Evolutionary conservation across 2,888 invertebrate genomes (phyloP), one percentile per base, ranked within the genome.

Genomic region (Chorisops tibialis): DNA sequence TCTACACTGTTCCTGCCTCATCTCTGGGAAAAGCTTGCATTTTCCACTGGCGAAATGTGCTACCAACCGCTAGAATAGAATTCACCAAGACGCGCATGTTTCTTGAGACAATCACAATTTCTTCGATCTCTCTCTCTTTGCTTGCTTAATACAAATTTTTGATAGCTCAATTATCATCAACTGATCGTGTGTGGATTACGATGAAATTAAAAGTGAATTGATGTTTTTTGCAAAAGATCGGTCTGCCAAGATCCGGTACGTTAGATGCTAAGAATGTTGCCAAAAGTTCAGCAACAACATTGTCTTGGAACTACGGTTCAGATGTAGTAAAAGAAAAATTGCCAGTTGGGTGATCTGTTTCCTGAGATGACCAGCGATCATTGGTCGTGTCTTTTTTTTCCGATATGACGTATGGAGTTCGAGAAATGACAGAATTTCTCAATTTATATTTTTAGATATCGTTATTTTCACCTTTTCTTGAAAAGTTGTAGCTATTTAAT

Each of bases 1-100:
- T 56, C 56, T 43, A 56, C 56, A 45, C 56, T 24, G 35, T 45
- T 45, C 45, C 56, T 56, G 56, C 18, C 56, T 56, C 30, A 18
- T 56, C 45, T 56, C 45, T 45, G 52, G 38, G 38, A 39, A 56
- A 56, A 45, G 43, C 43, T 38, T 22, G 18, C 18, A 45, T 30
- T 45, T 50, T 56, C 45, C 56, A 56, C 24, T 43, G 30, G 56
- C n/a, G 56, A 45, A 43, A 30, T 45, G 11, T 30, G n/a, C 16
- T 56, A 18, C 56, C 56, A 56, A 56, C 56, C 18, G 4, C 30
- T 14, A n/a, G 45, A n/a, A 45, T 19, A 12, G 12, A 56, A 56
- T 22, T 1, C 12, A 1, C 12, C 1, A 16, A 2, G 14, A 12
- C 3, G 56, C 56, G 56, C 56, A 56, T 56, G 56, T 12, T 11